Percentiles rank a stretch among this genome's conserved stretches.
Evolutionary conservation across 2,113 vertebrate species (phyloP).

Genomic region (Pedionomus torquatus): DNA sequence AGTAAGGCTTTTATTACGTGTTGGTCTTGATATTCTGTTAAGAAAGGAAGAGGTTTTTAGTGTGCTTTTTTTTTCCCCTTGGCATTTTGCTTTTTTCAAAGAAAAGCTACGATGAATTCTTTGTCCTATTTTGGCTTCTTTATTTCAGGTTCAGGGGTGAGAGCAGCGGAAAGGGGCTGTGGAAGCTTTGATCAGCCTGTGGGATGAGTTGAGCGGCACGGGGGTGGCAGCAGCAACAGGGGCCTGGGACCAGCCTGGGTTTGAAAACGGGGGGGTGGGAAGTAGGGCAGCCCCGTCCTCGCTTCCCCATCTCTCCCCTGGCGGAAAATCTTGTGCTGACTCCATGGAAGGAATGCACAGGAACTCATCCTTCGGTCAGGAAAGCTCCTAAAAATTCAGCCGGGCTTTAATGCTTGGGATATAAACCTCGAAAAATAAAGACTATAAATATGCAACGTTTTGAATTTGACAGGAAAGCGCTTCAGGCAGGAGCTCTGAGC

Average conservation of each 20-base stretch:
- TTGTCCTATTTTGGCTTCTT: not conserved
- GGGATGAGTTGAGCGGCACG: not conserved
- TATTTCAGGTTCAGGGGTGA: not conserved
- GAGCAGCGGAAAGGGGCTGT: not conserved
- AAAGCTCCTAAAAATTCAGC: not conserved
- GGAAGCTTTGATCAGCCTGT: not conserved
- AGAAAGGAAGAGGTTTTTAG: not conserved
- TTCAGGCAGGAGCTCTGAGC: not conserved
- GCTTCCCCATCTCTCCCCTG: not conserved
- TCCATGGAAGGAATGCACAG: not conserved
- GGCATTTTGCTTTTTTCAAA: not conserved
- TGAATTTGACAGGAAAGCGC: not conserved
- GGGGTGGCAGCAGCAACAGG: not conserved
- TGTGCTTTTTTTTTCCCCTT: too few species aligned
- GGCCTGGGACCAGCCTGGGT: not conserved
- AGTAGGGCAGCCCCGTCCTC: not conserved
- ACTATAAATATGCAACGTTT: not conserved
- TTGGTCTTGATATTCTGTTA: fast-evolving
- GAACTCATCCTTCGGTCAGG: not conserved
- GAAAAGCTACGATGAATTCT: not conserved
- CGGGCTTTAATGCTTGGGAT: not conserved
- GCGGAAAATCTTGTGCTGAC: not conserved
- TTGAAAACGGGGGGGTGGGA: fast-evolving
- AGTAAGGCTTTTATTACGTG: not conserved
- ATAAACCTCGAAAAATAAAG: not conserved